Conservation (phyloP, 2,797 vertebrate species). For the Petrocephalus sullivani region DNA sequence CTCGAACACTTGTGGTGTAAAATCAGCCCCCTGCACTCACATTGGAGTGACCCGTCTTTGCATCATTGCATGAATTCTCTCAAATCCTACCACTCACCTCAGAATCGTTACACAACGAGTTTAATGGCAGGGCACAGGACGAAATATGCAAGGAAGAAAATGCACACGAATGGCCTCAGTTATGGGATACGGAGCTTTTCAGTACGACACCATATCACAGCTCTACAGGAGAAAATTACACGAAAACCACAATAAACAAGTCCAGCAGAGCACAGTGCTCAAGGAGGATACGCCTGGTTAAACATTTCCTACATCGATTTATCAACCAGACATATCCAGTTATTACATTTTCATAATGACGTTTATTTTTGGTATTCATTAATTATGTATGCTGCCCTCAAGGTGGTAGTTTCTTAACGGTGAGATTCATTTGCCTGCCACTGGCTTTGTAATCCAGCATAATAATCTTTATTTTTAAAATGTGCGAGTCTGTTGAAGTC, state of each 20-base stretch:
- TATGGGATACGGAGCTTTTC: background rate
- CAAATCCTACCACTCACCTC: background rate
- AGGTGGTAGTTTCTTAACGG: background rate
- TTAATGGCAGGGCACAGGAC: background rate
- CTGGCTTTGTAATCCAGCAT: constrained; percentile 8
- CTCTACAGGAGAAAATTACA: background rate
- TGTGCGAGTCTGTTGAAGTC: background rate
- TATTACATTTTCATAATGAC: constrained; percentile 16
- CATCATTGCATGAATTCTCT: background rate
- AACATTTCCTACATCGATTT: background rate
- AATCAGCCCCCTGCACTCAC: background rate
- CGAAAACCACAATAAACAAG: background rate
- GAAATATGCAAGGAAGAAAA: background rate
- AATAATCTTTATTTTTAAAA: constrained; percentile 16
- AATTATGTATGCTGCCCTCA: constrained; percentile 13
- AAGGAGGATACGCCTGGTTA: background rate
- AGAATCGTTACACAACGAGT: background rate
- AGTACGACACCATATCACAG: background rate
- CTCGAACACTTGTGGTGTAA: background rate
- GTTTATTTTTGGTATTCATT: constrained; percentile 15
- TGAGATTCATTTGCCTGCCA: constrained; percentile 16
- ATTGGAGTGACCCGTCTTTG: background rate
- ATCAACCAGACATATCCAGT: constrained; percentile 13
- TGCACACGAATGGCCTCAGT: background rate
- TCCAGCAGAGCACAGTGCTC: background rate